Conservation (phyloP, 1,140 invertebrate species). For the Pentalonia nigronervosa region DNA sequence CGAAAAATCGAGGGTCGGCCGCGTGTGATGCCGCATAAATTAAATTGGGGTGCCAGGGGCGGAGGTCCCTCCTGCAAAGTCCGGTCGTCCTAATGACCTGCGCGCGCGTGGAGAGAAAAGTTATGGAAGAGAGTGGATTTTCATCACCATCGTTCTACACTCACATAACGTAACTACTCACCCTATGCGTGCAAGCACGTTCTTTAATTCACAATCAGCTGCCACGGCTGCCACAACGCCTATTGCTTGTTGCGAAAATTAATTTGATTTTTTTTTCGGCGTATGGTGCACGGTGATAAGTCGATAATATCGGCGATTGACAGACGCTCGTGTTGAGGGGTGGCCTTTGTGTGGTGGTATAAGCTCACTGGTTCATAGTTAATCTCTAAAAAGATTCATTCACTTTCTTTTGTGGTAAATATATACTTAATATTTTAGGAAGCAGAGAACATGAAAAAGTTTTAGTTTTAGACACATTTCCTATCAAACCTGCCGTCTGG, state of each 20-base stretch:
- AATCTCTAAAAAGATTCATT: constrained; percentile 31
- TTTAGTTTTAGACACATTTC: background rate
- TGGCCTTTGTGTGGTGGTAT: background rate
- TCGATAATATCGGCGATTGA: constrained; percentile 55
- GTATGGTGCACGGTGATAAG: constrained; percentile 47
- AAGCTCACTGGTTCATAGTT: constrained; percentile 22
- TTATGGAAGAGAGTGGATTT: constrained; percentile 29
- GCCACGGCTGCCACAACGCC: background rate
- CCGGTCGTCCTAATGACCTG: constrained; percentile 47
- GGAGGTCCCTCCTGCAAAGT: constrained; percentile 21
- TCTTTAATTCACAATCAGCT: constrained; percentile 57
- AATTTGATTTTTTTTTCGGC: constrained; percentile 51
- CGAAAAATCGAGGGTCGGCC: constrained; percentile 42
- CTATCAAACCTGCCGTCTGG: no score
- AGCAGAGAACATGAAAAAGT: background rate
- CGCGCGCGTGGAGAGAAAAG: constrained; percentile 27
- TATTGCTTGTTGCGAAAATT: constrained; percentile 45
- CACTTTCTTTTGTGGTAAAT: background rate
- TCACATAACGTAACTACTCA: background rate
- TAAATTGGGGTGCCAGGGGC: constrained; percentile 24
- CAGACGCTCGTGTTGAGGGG: constrained; percentile 19
- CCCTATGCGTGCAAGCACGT: constrained; percentile 24
- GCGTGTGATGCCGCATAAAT: constrained; percentile 58
- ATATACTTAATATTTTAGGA: background rate
- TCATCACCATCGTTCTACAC: background rate